Evolutionary conservation across 2,888 invertebrate species (phyloP).

Genomic region (Rapana venosa): DNA sequence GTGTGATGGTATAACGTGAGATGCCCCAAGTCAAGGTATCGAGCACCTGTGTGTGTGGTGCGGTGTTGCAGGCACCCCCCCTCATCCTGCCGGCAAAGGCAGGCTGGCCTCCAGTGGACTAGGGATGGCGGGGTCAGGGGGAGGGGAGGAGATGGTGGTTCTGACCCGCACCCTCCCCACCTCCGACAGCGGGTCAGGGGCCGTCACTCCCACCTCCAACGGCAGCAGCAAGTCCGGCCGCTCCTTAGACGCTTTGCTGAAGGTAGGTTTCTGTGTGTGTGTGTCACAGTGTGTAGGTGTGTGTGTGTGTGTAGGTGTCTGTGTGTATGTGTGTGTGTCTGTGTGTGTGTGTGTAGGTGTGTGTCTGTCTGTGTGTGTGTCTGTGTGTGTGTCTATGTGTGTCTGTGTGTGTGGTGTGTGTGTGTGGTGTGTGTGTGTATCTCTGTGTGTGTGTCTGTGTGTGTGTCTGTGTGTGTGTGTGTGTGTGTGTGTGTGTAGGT

Average conservation of each 20-base stretch:
- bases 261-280: neutral
- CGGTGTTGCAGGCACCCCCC: neutral
- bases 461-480: too few relatives aligned
- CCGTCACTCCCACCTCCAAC: constrained; percentile 16
- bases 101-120: neutral
- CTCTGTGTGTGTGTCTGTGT: too few relatives aligned
- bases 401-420: too few relatives aligned
- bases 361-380: neutral
- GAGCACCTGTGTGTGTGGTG: too few relatives aligned
- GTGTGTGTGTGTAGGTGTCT: neutral
- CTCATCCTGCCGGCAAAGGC: constrained; percentile 13
- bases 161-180: constrained; percentile 35
- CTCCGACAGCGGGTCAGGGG: neutral
- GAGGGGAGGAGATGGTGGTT: constrained; percentile 37
- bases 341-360: neutral
- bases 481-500: neutral
- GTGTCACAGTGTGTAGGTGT: neutral
- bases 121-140: neutral
- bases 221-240: constrained; percentile 40
- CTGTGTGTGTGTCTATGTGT: neutral
- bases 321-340: neutral
- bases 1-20: too few relatives aligned
- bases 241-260: constrained; percentile 74
- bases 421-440: too few relatives aligned
- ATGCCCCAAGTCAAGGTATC: too few relatives aligned